A percentile compares a stretch with the other conserved stretches of the same genome.
These are phyloP conservation scores for Lepus europaeus DNA, from an alignment of 2,113 vertebrate genomes.

Conservation along the genomic window DNA sequence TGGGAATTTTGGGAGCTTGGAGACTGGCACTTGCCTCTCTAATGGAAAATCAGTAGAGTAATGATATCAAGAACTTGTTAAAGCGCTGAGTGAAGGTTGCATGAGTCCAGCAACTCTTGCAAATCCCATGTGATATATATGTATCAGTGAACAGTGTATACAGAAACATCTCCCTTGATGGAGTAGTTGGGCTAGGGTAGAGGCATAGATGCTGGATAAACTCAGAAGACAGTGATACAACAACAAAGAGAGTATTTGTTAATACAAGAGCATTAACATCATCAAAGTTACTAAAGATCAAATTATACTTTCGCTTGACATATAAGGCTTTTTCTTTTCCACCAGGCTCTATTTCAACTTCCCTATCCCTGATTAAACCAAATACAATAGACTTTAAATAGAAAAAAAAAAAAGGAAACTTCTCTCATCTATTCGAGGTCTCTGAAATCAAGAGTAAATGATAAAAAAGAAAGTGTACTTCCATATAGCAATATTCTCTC, in stretches of 20 bases:
- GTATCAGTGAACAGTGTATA: neutral
- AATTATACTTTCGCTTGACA: neutral
- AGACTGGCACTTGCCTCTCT: neutral
- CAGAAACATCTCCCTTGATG: fast-evolving
- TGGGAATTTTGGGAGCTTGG: neutral
- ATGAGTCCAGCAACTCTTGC: neutral
- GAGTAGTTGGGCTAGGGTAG: fast-evolving
- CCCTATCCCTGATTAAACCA: neutral
- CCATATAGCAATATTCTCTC: neutral
- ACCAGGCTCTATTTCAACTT: neutral
- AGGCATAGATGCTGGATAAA: neutral
- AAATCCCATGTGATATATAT: neutral
- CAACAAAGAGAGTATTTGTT: neutral
- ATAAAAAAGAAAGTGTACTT: neutral
- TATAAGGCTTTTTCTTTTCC: neutral
- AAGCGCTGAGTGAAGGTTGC: neutral
- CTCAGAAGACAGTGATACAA: neutral
- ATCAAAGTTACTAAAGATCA: neutral
- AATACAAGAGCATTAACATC: neutral
- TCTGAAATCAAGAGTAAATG: neutral
- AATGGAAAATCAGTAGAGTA: neutral
- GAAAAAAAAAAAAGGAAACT: neutral
- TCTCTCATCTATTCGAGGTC: neutral
- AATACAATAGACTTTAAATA: neutral
- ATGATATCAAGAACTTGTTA: neutral